phyloP scores from a whole-genome alignment of 2,797 vertebrate genomes.

The Muraenolepis orangiensis region DNA sequence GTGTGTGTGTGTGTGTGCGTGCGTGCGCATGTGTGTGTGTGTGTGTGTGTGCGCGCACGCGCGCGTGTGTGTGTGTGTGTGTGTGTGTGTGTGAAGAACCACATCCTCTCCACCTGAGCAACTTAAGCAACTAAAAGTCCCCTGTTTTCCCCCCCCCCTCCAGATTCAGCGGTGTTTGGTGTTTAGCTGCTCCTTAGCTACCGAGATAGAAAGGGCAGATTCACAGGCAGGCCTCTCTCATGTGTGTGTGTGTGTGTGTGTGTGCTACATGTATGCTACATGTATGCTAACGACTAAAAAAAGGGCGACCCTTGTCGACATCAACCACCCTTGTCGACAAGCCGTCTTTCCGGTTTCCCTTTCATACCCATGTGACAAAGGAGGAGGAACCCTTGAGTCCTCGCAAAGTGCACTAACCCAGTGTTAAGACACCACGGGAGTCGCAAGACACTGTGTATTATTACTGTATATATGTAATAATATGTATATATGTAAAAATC shows the following conservation, averaged over 20 bases:
- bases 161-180: conserved; percentile 66
- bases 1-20: too few species aligned
- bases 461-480: not conserved
- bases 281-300: too few species aligned
- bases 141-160: too few species aligned
- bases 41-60: too few species aligned
- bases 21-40: too few species aligned
- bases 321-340: conserved; percentile 64
- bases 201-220: conserved; percentile 75
- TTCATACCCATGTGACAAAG: conserved; percentile 65
- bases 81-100: conserved; percentile 29
- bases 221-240: conserved; percentile 63
- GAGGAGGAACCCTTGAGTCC: conserved; percentile 64
- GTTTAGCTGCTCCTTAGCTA: conserved; percentile 75
- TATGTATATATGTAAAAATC: not conserved
- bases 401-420: conserved; percentile 55
- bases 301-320: conserved; percentile 60
- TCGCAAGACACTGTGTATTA: not conserved
- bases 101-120: conserved; percentile 73
- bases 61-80: too few species aligned
- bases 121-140: conserved; percentile 72
- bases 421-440: conserved; percentile 39
- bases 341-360: conserved; percentile 76
- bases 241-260: too few species aligned
- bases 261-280: conserved; percentile 77